These are phyloP conservation scores for Papilio protenor DNA, from an alignment of 2,888 invertebrate genomes.

Conservation along the genomic window DNA sequence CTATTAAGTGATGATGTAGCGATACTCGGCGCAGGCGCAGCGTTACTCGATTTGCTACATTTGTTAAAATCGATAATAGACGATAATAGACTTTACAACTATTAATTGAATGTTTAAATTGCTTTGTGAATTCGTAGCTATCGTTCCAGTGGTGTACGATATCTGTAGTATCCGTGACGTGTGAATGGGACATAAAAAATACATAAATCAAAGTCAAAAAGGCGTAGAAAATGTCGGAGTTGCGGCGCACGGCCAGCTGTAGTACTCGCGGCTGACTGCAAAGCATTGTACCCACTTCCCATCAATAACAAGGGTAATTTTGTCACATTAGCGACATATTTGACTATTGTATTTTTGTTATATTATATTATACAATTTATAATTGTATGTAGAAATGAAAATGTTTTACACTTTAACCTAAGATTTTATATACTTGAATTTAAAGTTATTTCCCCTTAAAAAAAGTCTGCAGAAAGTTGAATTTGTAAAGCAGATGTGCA, in stretches of 20 bases:
- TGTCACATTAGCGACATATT: slow-evolving; percentile 81
- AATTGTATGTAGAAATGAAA: neutral
- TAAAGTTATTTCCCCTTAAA: neutral
- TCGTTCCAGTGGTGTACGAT: slow-evolving; percentile 64
- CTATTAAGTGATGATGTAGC: slow-evolving; percentile 83
- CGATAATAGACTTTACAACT: slow-evolving; percentile 54
- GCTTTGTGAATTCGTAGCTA: slow-evolving; percentile 43
- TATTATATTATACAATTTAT: slow-evolving; percentile 50
- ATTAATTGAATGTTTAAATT: slow-evolving; percentile 47
- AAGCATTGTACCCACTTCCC: slow-evolving; percentile 72
- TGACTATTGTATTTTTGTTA: slow-evolving; percentile 71
- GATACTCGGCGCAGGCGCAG: slow-evolving; percentile 78
- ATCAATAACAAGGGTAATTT: slow-evolving; percentile 84
- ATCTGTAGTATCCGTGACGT: slow-evolving; percentile 79
- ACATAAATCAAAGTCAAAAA: slow-evolving; percentile 85
- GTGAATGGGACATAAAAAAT: slow-evolving; percentile 83
- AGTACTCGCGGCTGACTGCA: slow-evolving; percentile 57
- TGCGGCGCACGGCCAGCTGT: slow-evolving; percentile 79
- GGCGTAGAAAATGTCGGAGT: slow-evolving; percentile 81
- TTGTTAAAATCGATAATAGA: slow-evolving; percentile 52
- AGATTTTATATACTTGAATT: neutral
- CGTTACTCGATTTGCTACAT: slow-evolving; percentile 62
- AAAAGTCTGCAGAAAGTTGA: neutral
- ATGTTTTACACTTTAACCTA: neutral
- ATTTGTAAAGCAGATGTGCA: neutral